Evolutionary conservation across 2,888 invertebrate species (phyloP).

Genomic region (Micropterix aruncella): DNA sequence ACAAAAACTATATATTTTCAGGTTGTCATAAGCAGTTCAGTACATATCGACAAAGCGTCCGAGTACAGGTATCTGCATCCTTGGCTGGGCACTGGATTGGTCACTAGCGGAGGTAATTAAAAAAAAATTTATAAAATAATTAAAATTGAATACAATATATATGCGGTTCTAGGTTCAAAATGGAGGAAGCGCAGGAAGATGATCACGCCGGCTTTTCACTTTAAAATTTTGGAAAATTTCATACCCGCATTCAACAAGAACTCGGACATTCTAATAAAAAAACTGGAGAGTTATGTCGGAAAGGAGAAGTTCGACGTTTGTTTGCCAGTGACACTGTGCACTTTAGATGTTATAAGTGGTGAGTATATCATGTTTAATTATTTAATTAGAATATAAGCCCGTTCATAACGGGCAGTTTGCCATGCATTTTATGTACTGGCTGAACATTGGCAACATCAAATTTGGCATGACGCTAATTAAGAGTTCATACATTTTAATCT

Average conservation of each 20-base stretch:
- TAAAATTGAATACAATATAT: too few species aligned
- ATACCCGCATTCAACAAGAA: slow-evolving; percentile 29
- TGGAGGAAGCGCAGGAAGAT: slow-evolving; percentile 48
- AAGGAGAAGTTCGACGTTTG: slow-evolving; percentile 29
- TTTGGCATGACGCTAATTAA: too few species aligned
- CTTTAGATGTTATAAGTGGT: slow-evolving; percentile 54
- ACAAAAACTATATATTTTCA: too few species aligned
- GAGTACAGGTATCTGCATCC: slow-evolving; percentile 31
- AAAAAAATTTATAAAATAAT: too few species aligned
- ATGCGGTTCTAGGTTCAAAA: slow-evolving; percentile 30
- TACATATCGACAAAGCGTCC: slow-evolving; percentile 37
- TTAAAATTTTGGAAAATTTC: slow-evolving; percentile 39
- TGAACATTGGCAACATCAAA: too few species aligned
- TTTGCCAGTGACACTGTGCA: slow-evolving; percentile 39
- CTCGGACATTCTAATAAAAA: slow-evolving; percentile 22
- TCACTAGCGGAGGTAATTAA: slow-evolving; percentile 30
- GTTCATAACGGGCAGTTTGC: too few species aligned
- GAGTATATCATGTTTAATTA: too few species aligned
- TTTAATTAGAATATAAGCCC: too few species aligned
- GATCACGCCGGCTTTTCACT: slow-evolving; percentile 50
- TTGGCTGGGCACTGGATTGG: slow-evolving; percentile 38
- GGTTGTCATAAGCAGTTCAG: slow-evolving; percentile 33
- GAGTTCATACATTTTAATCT: too few species aligned
- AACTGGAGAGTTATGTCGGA: slow-evolving; percentile 18
- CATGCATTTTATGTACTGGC: too few species aligned